Base-by-base conservation (phyloP, 1,140 invertebrate genomes). In the Psilanteris sp. region DNA sequence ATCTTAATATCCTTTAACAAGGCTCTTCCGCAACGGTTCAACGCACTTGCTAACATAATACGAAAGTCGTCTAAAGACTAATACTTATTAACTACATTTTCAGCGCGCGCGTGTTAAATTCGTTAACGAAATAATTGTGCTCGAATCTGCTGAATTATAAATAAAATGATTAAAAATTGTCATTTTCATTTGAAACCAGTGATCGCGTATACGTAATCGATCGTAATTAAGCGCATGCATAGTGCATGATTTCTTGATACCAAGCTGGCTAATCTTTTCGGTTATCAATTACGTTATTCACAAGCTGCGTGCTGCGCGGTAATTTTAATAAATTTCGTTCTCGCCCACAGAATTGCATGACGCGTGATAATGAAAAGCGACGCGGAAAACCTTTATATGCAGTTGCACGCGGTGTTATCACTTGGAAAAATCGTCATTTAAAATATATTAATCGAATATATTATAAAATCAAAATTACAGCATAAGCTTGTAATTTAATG, bases 211-310 rank as follows among this genome's bases (percentile, higher is more conserved):
- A 37, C 13, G 11, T 39, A 55, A 52, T 20, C 3, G 44, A 66
- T 57, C 5, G 41, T 46, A 39, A 52, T 70, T 70, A 70, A 59
- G 20, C 22, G 24, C 7, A 11, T 14, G 32, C 8, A 9, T 32
- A 44, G 24, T 32, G 43, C 50, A 11, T 43, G 66, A 36, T 2
- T 70, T 50, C 66, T 59, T 57, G 32, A 68, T 68, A 36, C 48
- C 37, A 31, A 11, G 4, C 7, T 10, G 5, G 26, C 43, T 70
- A 70, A 61, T 70, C 66, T 61, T 61, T 59, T 70, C n/a, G 29
- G 46, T 54, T 70, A 70, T 70, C 66, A 43, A 70, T 70, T 70
- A 70, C 37, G 18, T 36, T 61, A 54, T 29, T 70, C 36, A 36
- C 8, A 43, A 52, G 55, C 22, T 70, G 66, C 66, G 54, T 70